A percentile compares a stretch with the other conserved stretches of the same genome.
These are phyloP conservation scores for Elysia chlorotica DNA, from an alignment of 1,140 invertebrate species.

Conservation along the genomic window DNA sequence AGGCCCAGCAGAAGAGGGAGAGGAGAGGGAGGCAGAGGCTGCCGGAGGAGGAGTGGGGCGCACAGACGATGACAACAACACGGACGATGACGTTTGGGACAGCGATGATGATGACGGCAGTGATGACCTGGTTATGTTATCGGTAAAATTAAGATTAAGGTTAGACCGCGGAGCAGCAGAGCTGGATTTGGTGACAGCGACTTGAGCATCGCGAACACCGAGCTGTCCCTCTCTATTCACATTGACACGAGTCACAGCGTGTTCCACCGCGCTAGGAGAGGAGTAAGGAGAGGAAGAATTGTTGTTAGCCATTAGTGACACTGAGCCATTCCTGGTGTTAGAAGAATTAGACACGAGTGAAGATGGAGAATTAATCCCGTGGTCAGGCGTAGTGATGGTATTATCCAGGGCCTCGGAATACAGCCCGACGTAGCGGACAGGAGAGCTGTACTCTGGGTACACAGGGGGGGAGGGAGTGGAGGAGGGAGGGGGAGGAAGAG, in stretches of 20 bases:
- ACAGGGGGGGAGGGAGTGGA: background rate
- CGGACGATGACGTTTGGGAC: background rate
- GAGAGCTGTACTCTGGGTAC: slow-evolving; percentile 20
- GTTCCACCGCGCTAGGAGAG: too few relatives aligned
- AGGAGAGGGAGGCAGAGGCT: background rate
- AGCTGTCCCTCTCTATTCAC: too few relatives aligned
- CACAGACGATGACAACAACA: background rate
- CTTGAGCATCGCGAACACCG: background rate
- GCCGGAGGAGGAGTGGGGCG: background rate
- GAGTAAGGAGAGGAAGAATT: too few relatives aligned
- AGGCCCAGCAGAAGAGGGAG: background rate
- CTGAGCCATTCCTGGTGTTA: too few relatives aligned
- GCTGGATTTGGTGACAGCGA: background rate
- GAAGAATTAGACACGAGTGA: too few relatives aligned
- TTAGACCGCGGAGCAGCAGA: background rate
- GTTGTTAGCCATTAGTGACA: too few relatives aligned
- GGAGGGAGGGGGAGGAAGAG: slow-evolving; percentile 1
- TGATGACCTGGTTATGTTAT: background rate
- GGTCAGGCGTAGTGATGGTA: too few relatives aligned
- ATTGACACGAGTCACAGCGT: too few relatives aligned
- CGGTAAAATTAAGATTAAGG: slow-evolving; percentile 12
- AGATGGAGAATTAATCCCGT: too few relatives aligned
- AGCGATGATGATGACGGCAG: slow-evolving; percentile 1
- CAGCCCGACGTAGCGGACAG: slow-evolving; percentile 24
- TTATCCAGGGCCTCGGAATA: slow-evolving; percentile 18